These are phyloP conservation scores for Heliconius ethilla DNA, from an alignment of 2,888 invertebrate genomes.

Conservation along the genomic window DNA sequence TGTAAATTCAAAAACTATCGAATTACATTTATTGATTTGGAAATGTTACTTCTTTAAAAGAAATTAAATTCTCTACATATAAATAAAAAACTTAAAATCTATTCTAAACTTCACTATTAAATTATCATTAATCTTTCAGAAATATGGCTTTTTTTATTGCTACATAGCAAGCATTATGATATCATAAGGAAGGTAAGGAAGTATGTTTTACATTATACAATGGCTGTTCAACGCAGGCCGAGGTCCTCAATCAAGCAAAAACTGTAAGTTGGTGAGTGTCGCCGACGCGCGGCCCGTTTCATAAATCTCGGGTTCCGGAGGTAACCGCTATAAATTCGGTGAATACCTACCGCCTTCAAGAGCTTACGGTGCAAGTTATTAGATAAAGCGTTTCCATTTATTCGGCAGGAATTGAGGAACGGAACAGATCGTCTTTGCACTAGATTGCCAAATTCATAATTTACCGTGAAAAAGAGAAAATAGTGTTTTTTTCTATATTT, in stretches of 20 bases:
- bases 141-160: not conserved
- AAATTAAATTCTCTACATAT: too few species aligned
- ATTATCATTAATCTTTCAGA: not conserved
- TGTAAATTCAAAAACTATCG: too few species aligned
- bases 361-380: slow-evolving; percentile 33
- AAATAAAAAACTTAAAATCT: too few species aligned
- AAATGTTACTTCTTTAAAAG: too few species aligned
- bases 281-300: slow-evolving; percentile 49
- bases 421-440: too few species aligned
- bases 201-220: slow-evolving; percentile 18
- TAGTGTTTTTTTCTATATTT: too few species aligned
- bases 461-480: too few species aligned
- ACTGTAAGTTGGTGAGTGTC: slow-evolving; percentile 49
- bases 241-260: slow-evolving; percentile 43
- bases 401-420: not conserved
- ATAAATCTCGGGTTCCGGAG: slow-evolving; percentile 54
- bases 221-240: slow-evolving; percentile 39
- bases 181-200: not conserved
- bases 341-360: slow-evolving; percentile 40
- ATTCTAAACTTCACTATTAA: not conserved
- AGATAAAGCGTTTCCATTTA: slow-evolving; percentile 8
- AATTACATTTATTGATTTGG: too few species aligned
- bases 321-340: slow-evolving; percentile 52
- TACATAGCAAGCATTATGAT: not conserved
- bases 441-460: too few species aligned